A percentile compares a stretch with the other conserved stretches of the same genome.
Conservation (phyloP, 2,797 vertebrate genomes). For the Gymnopithys bicolor region DNA sequence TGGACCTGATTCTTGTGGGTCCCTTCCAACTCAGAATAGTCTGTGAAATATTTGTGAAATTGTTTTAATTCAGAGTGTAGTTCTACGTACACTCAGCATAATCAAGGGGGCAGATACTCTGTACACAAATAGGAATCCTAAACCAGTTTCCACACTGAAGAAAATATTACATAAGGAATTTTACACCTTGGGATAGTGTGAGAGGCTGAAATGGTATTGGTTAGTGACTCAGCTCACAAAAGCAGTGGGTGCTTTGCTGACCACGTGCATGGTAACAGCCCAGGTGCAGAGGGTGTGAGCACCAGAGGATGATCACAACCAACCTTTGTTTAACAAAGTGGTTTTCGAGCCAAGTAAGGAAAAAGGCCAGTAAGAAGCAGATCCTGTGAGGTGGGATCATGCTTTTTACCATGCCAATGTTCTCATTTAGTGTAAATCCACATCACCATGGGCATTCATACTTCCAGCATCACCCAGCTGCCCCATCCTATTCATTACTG, state of each 20-base stretch:
- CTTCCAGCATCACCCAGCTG: not conserved
- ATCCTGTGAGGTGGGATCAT: not conserved
- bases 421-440: not conserved
- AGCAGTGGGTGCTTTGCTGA: not conserved
- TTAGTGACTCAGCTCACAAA: not conserved
- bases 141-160: not conserved
- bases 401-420: not conserved
- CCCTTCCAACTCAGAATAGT: no score
- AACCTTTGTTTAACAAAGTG: not conserved
- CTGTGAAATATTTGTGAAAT: no score
- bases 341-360: not conserved
- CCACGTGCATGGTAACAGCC: not conserved
- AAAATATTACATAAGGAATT: not conserved
- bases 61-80: not conserved
- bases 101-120: not conserved
- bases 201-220: not conserved
- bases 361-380: not conserved
- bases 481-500: not conserved
- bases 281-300: not conserved
- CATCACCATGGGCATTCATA: rapidly evolving
- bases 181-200: not conserved
- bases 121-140: not conserved
- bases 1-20: no score
- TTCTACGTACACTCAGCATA: not conserved
- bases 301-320: not conserved